Evolutionary conservation across 2,888 invertebrate species (phyloP).

Genomic region (Athalia cordata): DNA sequence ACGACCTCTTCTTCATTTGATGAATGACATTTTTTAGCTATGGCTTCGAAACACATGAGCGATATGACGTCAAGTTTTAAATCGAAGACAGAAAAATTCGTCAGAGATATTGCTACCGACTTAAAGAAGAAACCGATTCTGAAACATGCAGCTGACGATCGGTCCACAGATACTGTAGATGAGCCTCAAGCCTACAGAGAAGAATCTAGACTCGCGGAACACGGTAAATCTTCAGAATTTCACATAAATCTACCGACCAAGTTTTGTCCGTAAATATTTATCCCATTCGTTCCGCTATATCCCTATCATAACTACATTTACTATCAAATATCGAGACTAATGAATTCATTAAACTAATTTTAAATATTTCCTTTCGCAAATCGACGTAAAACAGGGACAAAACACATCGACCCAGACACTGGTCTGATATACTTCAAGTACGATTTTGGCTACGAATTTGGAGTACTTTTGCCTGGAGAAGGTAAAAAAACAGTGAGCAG

Average conservation of each 20-base stretch:
- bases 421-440: conserved; percentile 88
- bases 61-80: conserved; percentile 82
- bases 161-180: conserved; percentile 71
- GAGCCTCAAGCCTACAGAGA: conserved; percentile 83
- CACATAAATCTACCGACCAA: neutral
- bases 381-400: conserved; percentile 77
- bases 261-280: too few species aligned
- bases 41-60: conserved; percentile 79
- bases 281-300: neutral
- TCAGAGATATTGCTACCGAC: conserved; percentile 80
- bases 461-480: conserved; percentile 82
- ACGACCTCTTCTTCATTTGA: neutral
- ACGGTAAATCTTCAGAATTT: conserved; percentile 76
- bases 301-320: neutral
- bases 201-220: conserved; percentile 82
- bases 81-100: conserved; percentile 81
- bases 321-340: neutral
- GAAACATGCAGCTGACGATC: conserved; percentile 73
- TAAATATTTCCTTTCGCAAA: conserved; percentile 17
- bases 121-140: conserved; percentile 75
- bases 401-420: conserved; percentile 85
- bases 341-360: neutral
- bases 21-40: conserved; percentile 69
- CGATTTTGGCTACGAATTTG: conserved; percentile 88
- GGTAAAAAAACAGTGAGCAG: conserved; percentile 73